Conservation (phyloP, 2,888 invertebrate genomes). For the Labia minor region DNA sequence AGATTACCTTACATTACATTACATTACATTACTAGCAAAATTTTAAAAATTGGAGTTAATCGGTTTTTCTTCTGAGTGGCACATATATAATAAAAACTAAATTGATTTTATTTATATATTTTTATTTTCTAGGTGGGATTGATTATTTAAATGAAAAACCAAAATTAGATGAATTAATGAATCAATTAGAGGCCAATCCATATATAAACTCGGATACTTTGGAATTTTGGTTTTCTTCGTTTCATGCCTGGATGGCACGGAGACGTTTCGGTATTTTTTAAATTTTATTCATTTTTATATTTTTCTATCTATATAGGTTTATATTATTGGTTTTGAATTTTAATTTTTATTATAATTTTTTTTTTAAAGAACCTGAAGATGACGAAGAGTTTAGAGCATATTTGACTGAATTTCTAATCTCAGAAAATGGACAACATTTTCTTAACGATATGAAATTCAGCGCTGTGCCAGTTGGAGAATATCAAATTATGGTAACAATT, state of each 20-base stretch:
- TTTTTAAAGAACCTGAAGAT: slow-evolving; percentile 31
- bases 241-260: slow-evolving; percentile 30
- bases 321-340: no score
- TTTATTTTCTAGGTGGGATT: slow-evolving; percentile 30
- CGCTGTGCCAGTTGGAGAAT: slow-evolving; percentile 32
- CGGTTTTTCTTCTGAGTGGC: no score
- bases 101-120: not conserved
- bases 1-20: not conserved
- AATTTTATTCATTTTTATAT: no score
- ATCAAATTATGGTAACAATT: slow-evolving; percentile 37
- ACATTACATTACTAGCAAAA: no score
- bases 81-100: not conserved
- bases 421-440: slow-evolving; percentile 33
- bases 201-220: slow-evolving; percentile 34
- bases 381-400: slow-evolving; percentile 33
- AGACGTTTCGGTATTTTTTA: slow-evolving; percentile 8
- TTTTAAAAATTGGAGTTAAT: no score
- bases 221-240: slow-evolving; percentile 35
- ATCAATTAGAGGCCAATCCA: slow-evolving; percentile 31
- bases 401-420: slow-evolving; percentile 34
- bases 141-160: slow-evolving; percentile 34
- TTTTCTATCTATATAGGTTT: no score
- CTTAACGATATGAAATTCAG: slow-evolving; percentile 36
- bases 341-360: no score
- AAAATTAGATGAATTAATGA: slow-evolving; percentile 30